Evolutionary conservation across 1,140 invertebrate species (phyloP), one percentile per base, ranked within the genome.

Genomic region (Cheumatopsyche charites): DNA sequence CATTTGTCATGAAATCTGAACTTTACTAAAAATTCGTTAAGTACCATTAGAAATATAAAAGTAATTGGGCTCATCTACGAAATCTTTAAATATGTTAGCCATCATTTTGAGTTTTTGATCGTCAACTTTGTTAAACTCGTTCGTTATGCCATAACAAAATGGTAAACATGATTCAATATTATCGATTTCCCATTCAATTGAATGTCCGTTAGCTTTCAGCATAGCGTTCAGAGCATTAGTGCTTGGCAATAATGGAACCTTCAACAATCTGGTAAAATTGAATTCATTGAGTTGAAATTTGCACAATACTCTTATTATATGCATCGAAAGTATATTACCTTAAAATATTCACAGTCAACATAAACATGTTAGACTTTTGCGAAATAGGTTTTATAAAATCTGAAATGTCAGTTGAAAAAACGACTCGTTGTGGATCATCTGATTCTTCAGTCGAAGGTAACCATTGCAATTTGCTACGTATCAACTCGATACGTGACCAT

Each of bases 311-410:
- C 6, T 21, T 13, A 58, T 23, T 2, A 58, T 58, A 58, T n/a
- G n/a, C 3, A 36, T 36, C 9, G 29, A 3, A 36, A 3, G 13
- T 7, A 29, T 52, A 61, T 65, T 70, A 76, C 75, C 73, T 74
- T 11, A 76, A 42, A 12, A 76, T 67, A 70, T 70, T 74, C 0
- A 76, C 70, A 17, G 66, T 61, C 2, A 76, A 29, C 4, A 23
- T 45, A 49, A 76, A 76, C 55, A 70, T 65, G 17, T 74, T 47
- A 4, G 63, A 17, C 26, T 72, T 70, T 17, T 67, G 42, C 3
- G 73, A 72, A 43, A 76, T 65, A 2, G 75, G 72, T 47, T 74
- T 74, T 11, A 76, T 74, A 42, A 67, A 76, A 70, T 76, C 75
- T 13, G 71, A 21, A 25, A 74, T 43, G 68, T 76, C 73, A 1